phyloP scores from a whole-genome alignment of 1,140 invertebrate species.

The Nilaparvata lugens region DNA sequence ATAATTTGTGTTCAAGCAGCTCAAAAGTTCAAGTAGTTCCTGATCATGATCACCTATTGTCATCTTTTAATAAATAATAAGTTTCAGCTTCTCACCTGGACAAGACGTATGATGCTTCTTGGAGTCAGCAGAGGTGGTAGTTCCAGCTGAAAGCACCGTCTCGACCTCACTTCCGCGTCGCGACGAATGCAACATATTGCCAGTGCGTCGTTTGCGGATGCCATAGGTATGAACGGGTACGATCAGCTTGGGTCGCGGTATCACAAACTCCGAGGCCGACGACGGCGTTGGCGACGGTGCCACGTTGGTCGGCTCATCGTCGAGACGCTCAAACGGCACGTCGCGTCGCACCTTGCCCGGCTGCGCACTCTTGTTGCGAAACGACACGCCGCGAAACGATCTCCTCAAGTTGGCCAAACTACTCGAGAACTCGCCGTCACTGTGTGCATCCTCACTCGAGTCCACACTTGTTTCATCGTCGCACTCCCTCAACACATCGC shows the following conservation, averaged over 20 bases:
- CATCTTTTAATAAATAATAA: too few species aligned
- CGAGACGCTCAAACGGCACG: not conserved
- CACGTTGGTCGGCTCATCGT: not conserved
- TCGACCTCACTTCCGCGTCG: slow-evolving; percentile 39
- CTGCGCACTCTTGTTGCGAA: not conserved
- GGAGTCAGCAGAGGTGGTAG: slow-evolving; percentile 29
- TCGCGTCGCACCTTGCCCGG: not conserved
- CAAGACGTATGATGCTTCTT: slow-evolving; percentile 29
- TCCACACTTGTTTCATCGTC: too few species aligned
- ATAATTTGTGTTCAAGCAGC: too few species aligned
- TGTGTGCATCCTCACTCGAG: not conserved
- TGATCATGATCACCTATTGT: too few species aligned
- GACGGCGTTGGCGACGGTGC: not conserved
- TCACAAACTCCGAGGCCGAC: slow-evolving; percentile 55
- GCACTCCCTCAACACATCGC: slow-evolving; percentile 11
- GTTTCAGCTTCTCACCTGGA: slow-evolving; percentile 24
- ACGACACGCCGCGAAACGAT: not conserved
- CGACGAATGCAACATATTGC: slow-evolving; percentile 39
- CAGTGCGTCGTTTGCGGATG: slow-evolving; percentile 62
- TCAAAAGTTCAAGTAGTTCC: too few species aligned
- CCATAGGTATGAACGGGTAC: slow-evolving; percentile 81
- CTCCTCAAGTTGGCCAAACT: not conserved
- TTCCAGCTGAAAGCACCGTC: slow-evolving; percentile 32
- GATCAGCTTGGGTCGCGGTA: slow-evolving; percentile 72
- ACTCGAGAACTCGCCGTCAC: not conserved